phyloP scores from a whole-genome alignment of 1,140 invertebrate genomes.

The Pygmarrhopalites habei region DNA sequence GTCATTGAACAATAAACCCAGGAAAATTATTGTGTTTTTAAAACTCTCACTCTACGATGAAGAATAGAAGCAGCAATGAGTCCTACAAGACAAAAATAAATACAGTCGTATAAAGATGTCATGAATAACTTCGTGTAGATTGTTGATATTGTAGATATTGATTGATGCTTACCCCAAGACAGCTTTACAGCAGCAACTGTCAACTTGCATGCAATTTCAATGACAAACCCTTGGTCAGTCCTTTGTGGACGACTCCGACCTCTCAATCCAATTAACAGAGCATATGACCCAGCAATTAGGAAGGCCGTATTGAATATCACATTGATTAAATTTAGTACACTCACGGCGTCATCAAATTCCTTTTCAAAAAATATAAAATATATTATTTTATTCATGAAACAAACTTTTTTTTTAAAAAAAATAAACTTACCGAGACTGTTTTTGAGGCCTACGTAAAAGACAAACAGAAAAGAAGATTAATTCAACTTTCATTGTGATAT shows the following conservation, averaged over 20 bases:
- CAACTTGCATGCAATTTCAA: slow-evolving; percentile 26
- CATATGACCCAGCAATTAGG: slow-evolving; percentile 28
- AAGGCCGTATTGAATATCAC: slow-evolving; percentile 27
- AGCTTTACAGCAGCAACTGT: slow-evolving; percentile 25
- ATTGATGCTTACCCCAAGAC: too few relatives aligned
- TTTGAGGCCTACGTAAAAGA: too few relatives aligned
- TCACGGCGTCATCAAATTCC: slow-evolving; percentile 32
- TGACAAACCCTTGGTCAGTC: not conserved
- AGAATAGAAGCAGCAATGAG: slow-evolving; percentile 31
- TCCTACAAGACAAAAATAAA: too few relatives aligned
- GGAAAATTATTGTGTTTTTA: not conserved
- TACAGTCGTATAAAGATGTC: too few relatives aligned
- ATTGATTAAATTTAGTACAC: slow-evolving; percentile 30
- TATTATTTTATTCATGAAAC: too few relatives aligned
- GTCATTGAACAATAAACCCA: not conserved
- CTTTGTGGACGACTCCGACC: slow-evolving; percentile 9
- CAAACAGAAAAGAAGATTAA: too few relatives aligned
- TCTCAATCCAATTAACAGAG: slow-evolving; percentile 14
- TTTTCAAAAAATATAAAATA: slow-evolving; percentile 5
- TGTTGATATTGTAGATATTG: too few relatives aligned
- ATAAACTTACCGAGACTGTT: slow-evolving; percentile 17
- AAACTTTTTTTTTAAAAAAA: slow-evolving; percentile 6
- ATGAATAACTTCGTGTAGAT: too few relatives aligned
- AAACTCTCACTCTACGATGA: slow-evolving; percentile 25
- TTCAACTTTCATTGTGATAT: too few relatives aligned